Evolutionary conservation across 2,888 invertebrate genomes (phyloP).

Genomic region (Andrena bicolor): DNA sequence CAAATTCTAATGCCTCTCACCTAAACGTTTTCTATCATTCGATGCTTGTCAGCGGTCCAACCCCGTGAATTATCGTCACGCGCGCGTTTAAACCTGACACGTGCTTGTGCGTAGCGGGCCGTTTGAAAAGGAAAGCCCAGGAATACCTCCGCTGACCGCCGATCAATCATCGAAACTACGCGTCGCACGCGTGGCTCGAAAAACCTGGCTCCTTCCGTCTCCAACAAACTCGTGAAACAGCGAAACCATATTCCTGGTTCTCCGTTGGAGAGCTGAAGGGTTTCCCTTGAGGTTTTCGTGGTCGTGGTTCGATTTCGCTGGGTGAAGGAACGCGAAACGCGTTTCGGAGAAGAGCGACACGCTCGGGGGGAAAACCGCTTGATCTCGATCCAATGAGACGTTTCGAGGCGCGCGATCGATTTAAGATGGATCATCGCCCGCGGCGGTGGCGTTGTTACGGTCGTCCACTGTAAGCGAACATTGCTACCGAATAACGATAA

Average conservation of each 20-base stretch:
- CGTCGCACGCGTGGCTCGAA: background rate
- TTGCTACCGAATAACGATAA: constrained; percentile 52
- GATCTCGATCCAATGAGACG: constrained; percentile 40
- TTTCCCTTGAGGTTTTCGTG: background rate
- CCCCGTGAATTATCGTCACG: constrained; percentile 18
- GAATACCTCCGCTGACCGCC: constrained; percentile 12
- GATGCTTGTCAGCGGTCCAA: background rate
- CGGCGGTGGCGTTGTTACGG: constrained; percentile 26
- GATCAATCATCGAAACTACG: constrained; percentile 8
- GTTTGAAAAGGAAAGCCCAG: background rate
- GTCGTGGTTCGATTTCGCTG: background rate
- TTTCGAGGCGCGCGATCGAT: constrained; percentile 42
- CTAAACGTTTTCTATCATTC: background rate
- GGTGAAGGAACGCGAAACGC: background rate
- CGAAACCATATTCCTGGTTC: constrained; percentile 1
- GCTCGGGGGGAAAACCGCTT: constrained; percentile 11
- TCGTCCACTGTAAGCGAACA: constrained; percentile 21
- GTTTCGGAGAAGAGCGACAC: constrained; percentile 10
- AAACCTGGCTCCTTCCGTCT: background rate
- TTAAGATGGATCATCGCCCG: constrained; percentile 48
- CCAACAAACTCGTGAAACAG: constrained; percentile 30
- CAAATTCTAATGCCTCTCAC: constrained; percentile 17
- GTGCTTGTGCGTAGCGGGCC: background rate
- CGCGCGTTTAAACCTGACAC: background rate
- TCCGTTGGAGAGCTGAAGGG: background rate